Evolutionary conservation across 2,888 invertebrate species (phyloP).

Genomic region (Embidobia sp.): DNA sequence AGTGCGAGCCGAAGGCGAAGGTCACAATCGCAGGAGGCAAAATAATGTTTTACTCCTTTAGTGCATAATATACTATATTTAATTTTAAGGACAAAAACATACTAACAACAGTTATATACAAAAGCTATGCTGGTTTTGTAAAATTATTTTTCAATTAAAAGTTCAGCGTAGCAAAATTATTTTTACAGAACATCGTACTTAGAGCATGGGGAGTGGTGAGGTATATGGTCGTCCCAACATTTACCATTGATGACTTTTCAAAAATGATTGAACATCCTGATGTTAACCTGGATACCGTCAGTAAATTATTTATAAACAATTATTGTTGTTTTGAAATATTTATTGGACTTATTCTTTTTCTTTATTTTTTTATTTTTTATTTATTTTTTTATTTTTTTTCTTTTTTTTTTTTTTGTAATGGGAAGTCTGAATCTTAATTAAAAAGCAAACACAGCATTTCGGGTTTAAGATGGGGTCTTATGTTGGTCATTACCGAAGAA

Average conservation of each 20-base stretch:
- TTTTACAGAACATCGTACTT: constrained; percentile 70
- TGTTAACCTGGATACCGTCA: constrained; percentile 72
- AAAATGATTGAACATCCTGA: constrained; percentile 74
- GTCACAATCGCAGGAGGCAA: too few relatives aligned
- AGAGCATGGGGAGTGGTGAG: constrained; percentile 72
- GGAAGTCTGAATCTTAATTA: constrained; percentile 33
- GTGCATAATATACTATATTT: too few relatives aligned
- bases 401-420: constrained; percentile 12
- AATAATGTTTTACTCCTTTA: too few relatives aligned
- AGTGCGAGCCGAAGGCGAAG: too few relatives aligned
- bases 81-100: not conserved
- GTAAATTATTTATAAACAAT: constrained; percentile 12
- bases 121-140: too few relatives aligned
- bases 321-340: too few relatives aligned
- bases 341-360: too few relatives aligned
- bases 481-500: too few relatives aligned
- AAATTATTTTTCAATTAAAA: too few relatives aligned
- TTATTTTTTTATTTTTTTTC: too few relatives aligned
- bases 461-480: not conserved
- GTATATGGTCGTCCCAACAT: constrained; percentile 70
- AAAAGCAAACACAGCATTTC: constrained; percentile 35
- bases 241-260: constrained; percentile 72
- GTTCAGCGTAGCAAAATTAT: constrained; percentile 4
- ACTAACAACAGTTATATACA: too few relatives aligned
- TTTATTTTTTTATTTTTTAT: too few relatives aligned